Conservation (phyloP, 2,113 vertebrate species). For the Coptodon rendalli region DNA sequence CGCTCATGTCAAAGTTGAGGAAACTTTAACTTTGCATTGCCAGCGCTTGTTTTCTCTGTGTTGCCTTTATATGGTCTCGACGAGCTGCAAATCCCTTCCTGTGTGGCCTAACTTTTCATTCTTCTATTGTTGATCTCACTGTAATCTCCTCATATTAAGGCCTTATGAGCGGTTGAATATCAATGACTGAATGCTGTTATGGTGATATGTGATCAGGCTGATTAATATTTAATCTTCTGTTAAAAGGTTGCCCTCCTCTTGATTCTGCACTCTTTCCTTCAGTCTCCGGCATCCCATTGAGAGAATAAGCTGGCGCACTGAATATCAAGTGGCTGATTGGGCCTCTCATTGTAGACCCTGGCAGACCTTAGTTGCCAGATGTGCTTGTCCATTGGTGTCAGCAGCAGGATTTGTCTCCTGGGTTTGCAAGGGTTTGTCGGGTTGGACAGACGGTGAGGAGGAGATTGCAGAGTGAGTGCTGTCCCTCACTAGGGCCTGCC, state of each 20-base stretch:
- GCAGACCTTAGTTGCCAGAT: slow-evolving; percentile 49
- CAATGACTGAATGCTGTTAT: slow-evolving; percentile 43
- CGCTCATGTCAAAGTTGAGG: background rate
- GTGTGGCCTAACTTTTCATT: background rate
- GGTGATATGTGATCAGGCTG: slow-evolving; percentile 40
- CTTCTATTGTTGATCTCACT: slow-evolving; percentile 17
- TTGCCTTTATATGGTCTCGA: background rate
- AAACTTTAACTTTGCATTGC: background rate
- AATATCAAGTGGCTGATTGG: slow-evolving; percentile 63
- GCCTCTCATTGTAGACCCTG: slow-evolving; percentile 34
- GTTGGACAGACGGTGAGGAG: slow-evolving; percentile 44
- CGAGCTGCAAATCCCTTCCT: background rate
- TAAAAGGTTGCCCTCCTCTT: slow-evolving; percentile 21
- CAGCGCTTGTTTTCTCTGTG: background rate
- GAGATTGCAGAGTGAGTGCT: slow-evolving; percentile 28
- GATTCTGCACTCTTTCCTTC: background rate
- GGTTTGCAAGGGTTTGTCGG: slow-evolving; percentile 29
- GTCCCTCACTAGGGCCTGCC: slow-evolving; percentile 55
- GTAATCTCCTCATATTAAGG: slow-evolving; percentile 28
- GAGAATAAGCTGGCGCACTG: slow-evolving; percentile 29
- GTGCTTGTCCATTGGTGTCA: slow-evolving; percentile 51
- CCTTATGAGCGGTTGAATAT: slow-evolving; percentile 46
- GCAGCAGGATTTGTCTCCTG: slow-evolving; percentile 43
- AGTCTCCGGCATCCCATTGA: background rate
- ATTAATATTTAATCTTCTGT: slow-evolving; percentile 62